Evolutionary conservation across 2,888 invertebrate genomes (phyloP).

Genomic region (Nomada goodeniana): DNA sequence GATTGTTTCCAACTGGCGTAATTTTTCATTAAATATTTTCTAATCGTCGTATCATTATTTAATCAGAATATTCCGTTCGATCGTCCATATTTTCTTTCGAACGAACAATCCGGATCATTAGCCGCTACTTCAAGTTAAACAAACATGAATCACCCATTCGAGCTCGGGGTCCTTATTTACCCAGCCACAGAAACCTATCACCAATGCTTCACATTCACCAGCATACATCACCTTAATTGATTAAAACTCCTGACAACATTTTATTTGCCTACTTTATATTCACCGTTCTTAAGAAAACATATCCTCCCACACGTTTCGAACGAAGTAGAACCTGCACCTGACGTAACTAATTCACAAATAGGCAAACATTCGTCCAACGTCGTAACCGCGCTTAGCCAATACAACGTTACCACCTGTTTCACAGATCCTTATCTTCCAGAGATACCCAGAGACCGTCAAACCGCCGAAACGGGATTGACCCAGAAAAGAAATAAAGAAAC

Average conservation of each 20-base stretch:
- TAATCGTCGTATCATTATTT: too few relatives aligned
- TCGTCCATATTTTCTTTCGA: conserved; percentile 12
- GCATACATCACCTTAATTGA: background rate
- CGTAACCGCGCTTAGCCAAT: too few relatives aligned
- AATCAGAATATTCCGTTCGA: conserved; percentile 5
- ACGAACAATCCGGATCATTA: conserved; percentile 23
- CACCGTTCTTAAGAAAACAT: background rate
- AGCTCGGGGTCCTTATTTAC: background rate
- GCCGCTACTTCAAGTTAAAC: background rate
- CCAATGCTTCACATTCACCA: background rate
- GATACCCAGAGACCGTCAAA: background rate
- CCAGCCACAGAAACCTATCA: background rate
- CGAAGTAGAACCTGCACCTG: too few relatives aligned
- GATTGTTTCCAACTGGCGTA: background rate
- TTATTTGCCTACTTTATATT: background rate
- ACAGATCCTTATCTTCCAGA: background rate
- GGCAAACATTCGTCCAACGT: too few relatives aligned
- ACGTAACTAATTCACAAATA: too few relatives aligned
- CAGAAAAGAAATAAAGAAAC: background rate
- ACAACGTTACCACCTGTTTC: too few relatives aligned
- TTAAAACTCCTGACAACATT: background rate
- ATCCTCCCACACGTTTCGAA: background rate
- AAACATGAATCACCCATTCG: background rate
- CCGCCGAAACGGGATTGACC: background rate
- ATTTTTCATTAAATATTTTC: background rate